Evolutionary conservation across 37 sponge, comb jelly and placozoan genomes (phyloP).

Genomic region (Lycopodina hypogea): DNA sequence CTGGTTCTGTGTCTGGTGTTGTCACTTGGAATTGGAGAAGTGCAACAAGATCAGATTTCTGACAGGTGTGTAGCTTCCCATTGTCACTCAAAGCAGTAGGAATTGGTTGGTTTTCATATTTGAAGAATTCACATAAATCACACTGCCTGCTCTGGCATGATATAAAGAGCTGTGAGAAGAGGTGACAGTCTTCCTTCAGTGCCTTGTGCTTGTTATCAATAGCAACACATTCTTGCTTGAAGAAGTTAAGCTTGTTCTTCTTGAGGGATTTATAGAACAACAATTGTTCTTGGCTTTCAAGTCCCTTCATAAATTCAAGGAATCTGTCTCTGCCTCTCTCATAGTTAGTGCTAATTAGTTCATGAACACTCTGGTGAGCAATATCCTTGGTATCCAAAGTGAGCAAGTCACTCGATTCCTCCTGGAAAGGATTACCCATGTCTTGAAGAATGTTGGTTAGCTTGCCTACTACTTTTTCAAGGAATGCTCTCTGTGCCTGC

Average conservation of each 20-base stretch:
- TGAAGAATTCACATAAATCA: neutral
- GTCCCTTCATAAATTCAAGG: constrained; percentile 7
- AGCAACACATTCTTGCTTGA: neutral
- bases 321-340: neutral
- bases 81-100: constrained; percentile 2
- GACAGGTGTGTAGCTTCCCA: constrained; percentile 1
- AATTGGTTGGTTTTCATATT: neutral
- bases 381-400: constrained; percentile 10
- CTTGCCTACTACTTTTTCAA: constrained; percentile 8
- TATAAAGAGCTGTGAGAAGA: constrained; percentile 13
- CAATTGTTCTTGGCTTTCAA: constrained; percentile 1
- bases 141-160: constrained; percentile 6
- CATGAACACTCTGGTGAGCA: constrained; percentile 2
- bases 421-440: constrained; percentile 5
- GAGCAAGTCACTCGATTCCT: neutral
- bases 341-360: constrained; percentile 3
- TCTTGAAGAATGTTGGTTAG: constrained; percentile 3
- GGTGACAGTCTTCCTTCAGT: too few relatives aligned
- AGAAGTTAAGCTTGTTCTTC: too few relatives aligned
- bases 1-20: constrained; percentile 5
- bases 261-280: neutral
- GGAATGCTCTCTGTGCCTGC: neutral
- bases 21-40: too few relatives aligned
- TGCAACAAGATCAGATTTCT: constrained; percentile 4
- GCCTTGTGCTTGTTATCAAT: constrained; percentile 1